Conservation (phyloP, 2,113 vertebrate genomes). For the Plectropomus leopardus region DNA sequence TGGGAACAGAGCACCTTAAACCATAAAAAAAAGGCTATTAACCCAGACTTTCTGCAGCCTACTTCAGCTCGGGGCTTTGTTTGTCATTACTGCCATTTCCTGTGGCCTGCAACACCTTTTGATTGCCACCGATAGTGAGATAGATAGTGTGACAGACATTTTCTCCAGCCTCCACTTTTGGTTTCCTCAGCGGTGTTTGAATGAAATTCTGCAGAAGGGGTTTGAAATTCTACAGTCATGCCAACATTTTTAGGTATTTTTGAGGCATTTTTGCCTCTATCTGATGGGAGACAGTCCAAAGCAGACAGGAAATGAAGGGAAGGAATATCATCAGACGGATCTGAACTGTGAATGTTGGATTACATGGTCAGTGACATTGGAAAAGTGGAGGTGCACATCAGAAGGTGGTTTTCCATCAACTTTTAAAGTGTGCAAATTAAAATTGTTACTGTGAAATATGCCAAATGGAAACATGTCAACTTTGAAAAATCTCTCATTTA, state of each 20-base stretch:
- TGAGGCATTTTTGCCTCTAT: not conserved
- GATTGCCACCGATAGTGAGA: constrained; percentile 19
- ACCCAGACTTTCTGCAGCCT: constrained; percentile 15
- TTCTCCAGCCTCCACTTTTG: not conserved
- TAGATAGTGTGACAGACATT: constrained; percentile 7
- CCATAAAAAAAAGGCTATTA: constrained; percentile 49
- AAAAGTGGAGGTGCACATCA: not conserved
- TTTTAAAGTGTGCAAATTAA: too few species aligned
- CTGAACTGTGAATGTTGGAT: not conserved
- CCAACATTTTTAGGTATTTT: not conserved
- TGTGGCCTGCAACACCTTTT: constrained; percentile 2
- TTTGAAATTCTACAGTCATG: not conserved
- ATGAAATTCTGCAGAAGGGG: not conserved
- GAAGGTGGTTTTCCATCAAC: too few species aligned
- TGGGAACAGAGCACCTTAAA: constrained; percentile 28
- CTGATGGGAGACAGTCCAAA: not conserved
- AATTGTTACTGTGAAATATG: too few species aligned
- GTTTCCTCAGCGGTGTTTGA: not conserved
- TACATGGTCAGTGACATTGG: constrained; percentile 5
- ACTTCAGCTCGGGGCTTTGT: constrained; percentile 14
- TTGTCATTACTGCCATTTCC: constrained; percentile 31
- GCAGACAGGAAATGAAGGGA: not conserved
- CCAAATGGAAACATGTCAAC: too few species aligned
- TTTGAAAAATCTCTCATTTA: too few species aligned
- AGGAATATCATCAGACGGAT: constrained; percentile 28